Base-by-base conservation (phyloP, 2,113 vertebrate genomes). In the Macroglossus sobrinus region DNA sequence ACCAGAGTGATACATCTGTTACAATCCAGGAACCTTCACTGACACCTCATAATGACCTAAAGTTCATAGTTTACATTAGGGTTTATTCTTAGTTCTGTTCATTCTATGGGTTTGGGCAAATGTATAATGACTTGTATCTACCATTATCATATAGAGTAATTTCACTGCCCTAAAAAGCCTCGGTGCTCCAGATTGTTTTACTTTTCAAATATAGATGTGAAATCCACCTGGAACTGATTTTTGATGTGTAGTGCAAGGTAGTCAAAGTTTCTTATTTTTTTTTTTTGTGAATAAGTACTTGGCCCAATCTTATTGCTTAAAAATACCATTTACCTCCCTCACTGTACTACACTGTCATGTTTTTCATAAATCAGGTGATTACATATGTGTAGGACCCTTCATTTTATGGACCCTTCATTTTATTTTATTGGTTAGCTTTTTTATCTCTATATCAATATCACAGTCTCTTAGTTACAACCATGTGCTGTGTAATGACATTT, bases 301-400 rank as follows among this genome's bases (percentile, higher is more conserved):
- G 63, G 14, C 45, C 50, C 18, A 2, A 19, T 4, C 19, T 4
- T 5, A 19, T 10, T 40, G 50, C 33, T 30, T 40, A 33, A 55
- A 89, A 80, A 68, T 64, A 16, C 30, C 7, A 0, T 72, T 33
- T 28, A 68, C 79, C 35, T 24, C 7, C 8, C 50, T 50, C 12
- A 1, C 18, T 45, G 1, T 0, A 1, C 18, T 30, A 12, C 7
- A 30, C 2, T 53, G 18, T 78, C 26, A 22, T 12, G 21, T 47
- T 93, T 92, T 50, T 80, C 3, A 4, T 57, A 53, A 84, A 47
- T 80, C 11, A 64, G 26, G 21, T 78, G 74, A 40, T 35, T 7
- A 4, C 2, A 0, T 38, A 5, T 43, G 3, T 43, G 15, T 11
- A 21, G 21, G 55, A 2, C 50, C 14, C n/a, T 78, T 5, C n/a